Evolutionary conservation across 2,888 invertebrate species (phyloP), one percentile per base, ranked within the genome.

Genomic region (Melitaea athalia): DNA sequence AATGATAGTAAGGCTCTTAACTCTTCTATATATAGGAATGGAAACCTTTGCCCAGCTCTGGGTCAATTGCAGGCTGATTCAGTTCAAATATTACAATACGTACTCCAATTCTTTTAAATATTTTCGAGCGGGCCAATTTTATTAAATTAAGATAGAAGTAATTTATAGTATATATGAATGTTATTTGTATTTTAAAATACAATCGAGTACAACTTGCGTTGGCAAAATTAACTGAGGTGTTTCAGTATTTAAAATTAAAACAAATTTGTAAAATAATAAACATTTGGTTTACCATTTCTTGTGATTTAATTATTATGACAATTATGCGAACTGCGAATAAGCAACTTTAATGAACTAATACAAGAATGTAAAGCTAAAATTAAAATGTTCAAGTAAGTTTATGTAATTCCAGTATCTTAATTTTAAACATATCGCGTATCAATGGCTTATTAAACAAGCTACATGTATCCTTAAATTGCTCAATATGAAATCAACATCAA

Each of bases 91-190:
- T 43, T 7, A 15, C 52, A 43, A 59, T 38, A 53, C 60, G 64
- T 66, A 70, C 64, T 68, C 73, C 63, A 67, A 75, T 62, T 74
- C 74, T 73, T 68, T 64, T 66, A 55, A 63, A 68, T 63, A 69
- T 68, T 77, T 77, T 74, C 72, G 73, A 74, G 74, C 74, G 77
- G 78, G 77, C 77, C 77, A 76, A 78, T 77, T 73, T 74, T 76
- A 72, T 77, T 33, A 71, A 73, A 73, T 72, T 69, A 71, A 77
- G 74, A 72, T 65, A 66, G 24, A 24, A 67, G 38, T 71, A 57
- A 69, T 63, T 68, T 60, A 38, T 69, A 71, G 50, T 55, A 66
- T 61, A 31, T 42, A 57, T 57, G 65, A 63, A 63, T 69, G 59
- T 71, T 66, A 57, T 62, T 61, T 55, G 42, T 69, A 52, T 68